phyloP scores from a whole-genome alignment of 2,113 vertebrate genomes.

The Ivindomyrus marchei region DNA sequence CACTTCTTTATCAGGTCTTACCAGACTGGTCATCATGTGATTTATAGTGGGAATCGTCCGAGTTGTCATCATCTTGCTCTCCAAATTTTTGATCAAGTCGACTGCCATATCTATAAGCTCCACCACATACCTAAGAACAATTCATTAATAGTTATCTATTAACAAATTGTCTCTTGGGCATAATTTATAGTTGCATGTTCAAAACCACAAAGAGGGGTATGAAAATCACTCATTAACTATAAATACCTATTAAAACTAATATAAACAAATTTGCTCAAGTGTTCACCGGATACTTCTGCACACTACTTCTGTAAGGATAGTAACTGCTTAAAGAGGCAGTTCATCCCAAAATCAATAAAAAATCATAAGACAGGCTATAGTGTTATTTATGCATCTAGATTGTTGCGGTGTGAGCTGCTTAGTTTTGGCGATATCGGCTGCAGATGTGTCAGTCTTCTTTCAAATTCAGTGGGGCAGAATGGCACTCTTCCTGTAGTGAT shows the following conservation, averaged over 20 bases:
- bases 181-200: neutral
- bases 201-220: neutral
- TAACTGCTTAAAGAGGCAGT: neutral
- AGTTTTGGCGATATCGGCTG: neutral
- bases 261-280: neutral
- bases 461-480: neutral
- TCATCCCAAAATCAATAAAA: neutral
- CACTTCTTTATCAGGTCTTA: slow-evolving; percentile 50
- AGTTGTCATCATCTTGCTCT: slow-evolving; percentile 64
- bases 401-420: neutral
- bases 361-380: neutral
- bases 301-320: neutral
- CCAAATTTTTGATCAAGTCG: slow-evolving; percentile 73
- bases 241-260: neutral
- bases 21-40: slow-evolving; percentile 60
- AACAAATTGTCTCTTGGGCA: neutral
- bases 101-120: slow-evolving; percentile 65
- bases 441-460: neutral
- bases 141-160: neutral
- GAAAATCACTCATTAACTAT: neutral
- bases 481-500: neutral
- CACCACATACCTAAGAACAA: slow-evolving; percentile 59
- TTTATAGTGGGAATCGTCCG: slow-evolving; percentile 52
- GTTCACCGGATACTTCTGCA: neutral
- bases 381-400: neutral